Conservation (phyloP, 2,888 invertebrate genomes). For the Andrena hattorfiana region DNA sequence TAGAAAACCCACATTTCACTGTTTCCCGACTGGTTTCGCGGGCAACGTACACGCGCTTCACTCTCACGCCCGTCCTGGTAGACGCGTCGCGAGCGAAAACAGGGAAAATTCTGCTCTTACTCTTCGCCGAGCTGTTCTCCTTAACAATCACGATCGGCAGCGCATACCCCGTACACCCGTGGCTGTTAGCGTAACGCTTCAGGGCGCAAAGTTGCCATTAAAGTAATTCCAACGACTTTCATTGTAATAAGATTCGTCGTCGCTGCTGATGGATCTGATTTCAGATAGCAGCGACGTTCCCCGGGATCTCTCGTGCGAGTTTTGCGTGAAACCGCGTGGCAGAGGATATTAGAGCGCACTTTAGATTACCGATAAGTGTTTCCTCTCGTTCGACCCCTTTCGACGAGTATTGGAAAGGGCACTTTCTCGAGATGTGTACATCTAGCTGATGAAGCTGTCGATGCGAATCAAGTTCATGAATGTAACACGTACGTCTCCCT, state of each 20-base stretch:
- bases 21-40: conserved; percentile 73
- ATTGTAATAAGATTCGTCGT: conserved; percentile 8
- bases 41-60: conserved; percentile 68
- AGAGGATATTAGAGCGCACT: not conserved
- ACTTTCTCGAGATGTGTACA: conserved; percentile 33
- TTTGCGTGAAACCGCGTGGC: not conserved
- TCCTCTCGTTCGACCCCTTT: conserved; percentile 9
- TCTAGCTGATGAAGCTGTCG: not conserved
- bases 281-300: not conserved
- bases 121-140: conserved; percentile 54
- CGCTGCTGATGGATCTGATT: not conserved
- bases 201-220: not conserved
- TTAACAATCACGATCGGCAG: conserved; percentile 32
- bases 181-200: not conserved
- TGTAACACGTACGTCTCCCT: not conserved
- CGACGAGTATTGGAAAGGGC: conserved; percentile 19
- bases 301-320: conserved; percentile 6
- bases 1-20: conserved; percentile 73
- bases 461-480: not conserved
- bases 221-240: not conserved
- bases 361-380: conserved; percentile 6
- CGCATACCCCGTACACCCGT: not conserved
- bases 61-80: conserved; percentile 62
- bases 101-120: conserved; percentile 74
- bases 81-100: conserved; percentile 63